Conservation (phyloP, 2,888 invertebrate species). For the Stenchaetothrips biformis region DNA sequence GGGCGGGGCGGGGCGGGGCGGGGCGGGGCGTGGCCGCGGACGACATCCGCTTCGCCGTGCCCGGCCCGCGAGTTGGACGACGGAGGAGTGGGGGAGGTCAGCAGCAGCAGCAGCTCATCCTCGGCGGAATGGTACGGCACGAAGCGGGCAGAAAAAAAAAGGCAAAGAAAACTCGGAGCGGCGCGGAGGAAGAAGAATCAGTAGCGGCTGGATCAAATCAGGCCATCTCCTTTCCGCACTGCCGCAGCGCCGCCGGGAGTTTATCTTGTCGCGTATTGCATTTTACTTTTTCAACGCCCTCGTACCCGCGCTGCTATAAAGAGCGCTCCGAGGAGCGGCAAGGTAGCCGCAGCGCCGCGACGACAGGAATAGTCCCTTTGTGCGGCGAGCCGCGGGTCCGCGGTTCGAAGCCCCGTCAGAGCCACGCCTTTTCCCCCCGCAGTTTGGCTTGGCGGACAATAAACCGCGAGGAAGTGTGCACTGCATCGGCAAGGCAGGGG, state of each 20-base stretch:
- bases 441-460: too few relatives aligned
- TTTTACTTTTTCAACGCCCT: slow-evolving; percentile 8
- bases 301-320: background rate
- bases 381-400: too few relatives aligned
- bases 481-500: too few relatives aligned
- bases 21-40: background rate
- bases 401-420: too few relatives aligned
- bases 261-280: slow-evolving; percentile 6
- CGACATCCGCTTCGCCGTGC: background rate
- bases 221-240: background rate
- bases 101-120: background rate
- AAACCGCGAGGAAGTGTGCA: too few relatives aligned
- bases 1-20: background rate
- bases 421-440: too few relatives aligned
- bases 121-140: background rate
- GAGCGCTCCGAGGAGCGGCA: background rate
- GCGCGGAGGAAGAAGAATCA: background rate
- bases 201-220: background rate
- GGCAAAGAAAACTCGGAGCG: background rate
- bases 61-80: background rate
- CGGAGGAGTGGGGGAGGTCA: background rate
- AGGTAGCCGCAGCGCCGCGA: background rate
- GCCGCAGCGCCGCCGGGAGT: background rate
- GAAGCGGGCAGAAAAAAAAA: background rate
- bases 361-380: background rate